Percentiles rank a stretch among this genome's conserved stretches.
These are phyloP conservation scores for Ataeniobius toweri DNA, from an alignment of 2,797 vertebrate species.

Conservation along the genomic window DNA sequence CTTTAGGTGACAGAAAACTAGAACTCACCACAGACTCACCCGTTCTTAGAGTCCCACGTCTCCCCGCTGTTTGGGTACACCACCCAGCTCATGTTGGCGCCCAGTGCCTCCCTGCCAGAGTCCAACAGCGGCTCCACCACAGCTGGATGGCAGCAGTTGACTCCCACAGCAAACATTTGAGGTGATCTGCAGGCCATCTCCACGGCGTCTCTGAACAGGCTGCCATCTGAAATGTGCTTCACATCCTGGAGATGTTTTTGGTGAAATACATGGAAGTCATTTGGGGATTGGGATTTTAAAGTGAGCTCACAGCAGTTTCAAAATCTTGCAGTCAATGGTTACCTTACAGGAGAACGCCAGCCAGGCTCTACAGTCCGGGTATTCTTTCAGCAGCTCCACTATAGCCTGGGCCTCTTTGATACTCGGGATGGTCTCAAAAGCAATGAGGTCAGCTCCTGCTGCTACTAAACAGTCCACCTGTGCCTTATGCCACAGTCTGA, in stretches of 20 bases:
- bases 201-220: constrained; percentile 75
- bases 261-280: not conserved
- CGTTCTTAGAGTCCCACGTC: constrained; percentile 71
- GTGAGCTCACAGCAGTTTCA: accelerated
- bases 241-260: constrained; percentile 59
- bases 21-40: constrained; percentile 65
- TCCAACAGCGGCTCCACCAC: constrained; percentile 78
- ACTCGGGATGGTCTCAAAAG: constrained; percentile 86
- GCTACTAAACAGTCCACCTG: constrained; percentile 76
- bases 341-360: constrained; percentile 87
- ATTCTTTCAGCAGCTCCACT: constrained; percentile 82
- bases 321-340: constrained; percentile 6
- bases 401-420: constrained; percentile 83
- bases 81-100: constrained; percentile 76
- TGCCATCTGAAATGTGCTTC: constrained; percentile 78
- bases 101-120: constrained; percentile 60
- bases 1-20: not conserved
- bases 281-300: not conserved
- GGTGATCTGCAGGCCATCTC: constrained; percentile 60
- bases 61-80: constrained; percentile 87
- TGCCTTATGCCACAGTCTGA: constrained; percentile 83
- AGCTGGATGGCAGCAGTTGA: constrained; percentile 81
- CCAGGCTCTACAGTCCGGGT: constrained; percentile 81
- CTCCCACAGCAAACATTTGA: constrained; percentile 82
- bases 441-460: constrained; percentile 82